Percentiles rank a stretch among this genome's conserved stretches.
Conservation (phyloP, 2,888 invertebrate genomes). For the Amphiduros pacificus region DNA sequence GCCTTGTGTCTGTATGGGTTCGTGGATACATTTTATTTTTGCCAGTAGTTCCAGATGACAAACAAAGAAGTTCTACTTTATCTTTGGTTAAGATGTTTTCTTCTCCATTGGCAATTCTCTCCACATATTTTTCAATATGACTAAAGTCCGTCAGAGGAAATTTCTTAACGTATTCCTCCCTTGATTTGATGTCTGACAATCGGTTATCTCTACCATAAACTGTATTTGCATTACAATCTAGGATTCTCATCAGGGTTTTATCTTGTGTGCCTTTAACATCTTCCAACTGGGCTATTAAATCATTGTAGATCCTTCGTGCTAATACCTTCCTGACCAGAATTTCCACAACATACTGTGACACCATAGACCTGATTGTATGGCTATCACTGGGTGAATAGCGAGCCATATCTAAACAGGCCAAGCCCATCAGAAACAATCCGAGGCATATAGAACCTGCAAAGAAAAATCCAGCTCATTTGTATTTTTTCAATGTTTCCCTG, state of each 20-base stretch:
- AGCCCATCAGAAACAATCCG: too few species aligned
- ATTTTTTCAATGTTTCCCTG: too few species aligned
- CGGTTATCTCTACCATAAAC: neutral
- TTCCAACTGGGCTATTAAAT: too few species aligned
- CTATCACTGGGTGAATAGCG: too few species aligned
- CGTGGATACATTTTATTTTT: neutral
- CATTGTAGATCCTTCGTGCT: too few species aligned
- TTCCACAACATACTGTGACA: too few species aligned
- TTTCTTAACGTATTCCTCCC: neutral
- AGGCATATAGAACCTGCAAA: too few species aligned
- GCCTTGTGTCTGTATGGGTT: neutral
- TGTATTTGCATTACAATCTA: neutral
- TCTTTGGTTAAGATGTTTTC: neutral
- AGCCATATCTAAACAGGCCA: too few species aligned
- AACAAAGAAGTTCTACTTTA: neutral
- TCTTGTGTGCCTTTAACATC: too few species aligned
- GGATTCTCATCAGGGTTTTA: neutral
- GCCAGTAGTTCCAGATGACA: neutral
- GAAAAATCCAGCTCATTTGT: too few species aligned
- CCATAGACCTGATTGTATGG: too few species aligned
- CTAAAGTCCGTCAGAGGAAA: neutral
- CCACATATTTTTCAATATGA: neutral
- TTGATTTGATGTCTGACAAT: neutral
- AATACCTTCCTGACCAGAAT: too few species aligned
- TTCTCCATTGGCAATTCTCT: neutral